phyloP scores from a whole-genome alignment of 2,888 invertebrate genomes.

The Drosophila quasianomalipes region DNA sequence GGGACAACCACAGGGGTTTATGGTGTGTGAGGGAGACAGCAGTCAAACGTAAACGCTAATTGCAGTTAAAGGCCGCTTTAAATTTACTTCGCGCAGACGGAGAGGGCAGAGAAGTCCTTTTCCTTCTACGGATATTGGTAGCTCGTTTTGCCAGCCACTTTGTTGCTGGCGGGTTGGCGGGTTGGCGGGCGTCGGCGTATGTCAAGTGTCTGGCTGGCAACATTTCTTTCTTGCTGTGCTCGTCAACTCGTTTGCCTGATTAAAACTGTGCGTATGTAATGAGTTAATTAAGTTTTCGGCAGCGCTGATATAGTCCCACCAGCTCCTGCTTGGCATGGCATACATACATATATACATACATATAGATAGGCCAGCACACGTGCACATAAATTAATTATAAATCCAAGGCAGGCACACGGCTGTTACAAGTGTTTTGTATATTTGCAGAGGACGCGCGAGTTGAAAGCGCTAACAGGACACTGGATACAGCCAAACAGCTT shows the following conservation, averaged over 20 bases:
- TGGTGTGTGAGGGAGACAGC: conserved; percentile 5
- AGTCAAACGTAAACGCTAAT: conserved; percentile 71
- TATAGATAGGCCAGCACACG: conserved; percentile 47
- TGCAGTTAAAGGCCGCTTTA: conserved; percentile 80
- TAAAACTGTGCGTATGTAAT: conserved; percentile 80
- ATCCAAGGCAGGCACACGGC: conserved; percentile 62
- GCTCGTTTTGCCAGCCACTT: conserved; percentile 49
- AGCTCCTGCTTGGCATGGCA: not conserved
- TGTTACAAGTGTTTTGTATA: conserved; percentile 77
- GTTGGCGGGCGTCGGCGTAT: conserved; percentile 40
- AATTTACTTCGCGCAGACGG: conserved; percentile 46
- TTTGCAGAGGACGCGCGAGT: conserved; percentile 64
- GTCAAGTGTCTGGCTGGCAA: conserved; percentile 39
- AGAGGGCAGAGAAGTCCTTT: not conserved
- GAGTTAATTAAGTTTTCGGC: conserved; percentile 84
- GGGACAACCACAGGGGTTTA: conserved; percentile 6
- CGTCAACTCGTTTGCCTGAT: conserved; percentile 71
- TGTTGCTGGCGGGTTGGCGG: conserved; percentile 36
- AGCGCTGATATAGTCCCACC: conserved; percentile 44
- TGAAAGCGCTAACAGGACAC: conserved; percentile 39
- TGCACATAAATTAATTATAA: conserved; percentile 82
- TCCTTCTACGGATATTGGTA: conserved; percentile 31
- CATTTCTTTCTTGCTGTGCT: conserved; percentile 46
- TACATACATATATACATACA: not conserved
- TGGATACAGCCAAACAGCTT: not conserved